These are phyloP conservation scores for Diplolepis rosae DNA, from an alignment of 2,888 invertebrate species.

Conservation along the genomic window DNA sequence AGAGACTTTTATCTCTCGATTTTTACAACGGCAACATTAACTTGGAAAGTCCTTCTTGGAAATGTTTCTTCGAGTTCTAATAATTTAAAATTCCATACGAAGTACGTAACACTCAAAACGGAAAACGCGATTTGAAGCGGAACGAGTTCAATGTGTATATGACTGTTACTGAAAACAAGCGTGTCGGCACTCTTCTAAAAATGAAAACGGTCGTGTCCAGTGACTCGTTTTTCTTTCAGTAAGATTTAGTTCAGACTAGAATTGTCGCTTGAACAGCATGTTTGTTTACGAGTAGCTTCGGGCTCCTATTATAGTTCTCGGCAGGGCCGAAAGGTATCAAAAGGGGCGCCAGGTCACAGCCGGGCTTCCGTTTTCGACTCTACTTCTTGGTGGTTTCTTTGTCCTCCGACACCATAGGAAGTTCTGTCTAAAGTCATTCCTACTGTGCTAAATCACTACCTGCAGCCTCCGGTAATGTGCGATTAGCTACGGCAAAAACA, in stretches of 20 bases:
- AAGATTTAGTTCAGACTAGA: slow-evolving; percentile 7
- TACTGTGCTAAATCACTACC: slow-evolving; percentile 32
- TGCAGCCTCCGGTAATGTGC: slow-evolving; percentile 21
- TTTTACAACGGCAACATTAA: slow-evolving; percentile 8
- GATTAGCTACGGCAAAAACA: slow-evolving; percentile 30
- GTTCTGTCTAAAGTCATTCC: slow-evolving; percentile 15
- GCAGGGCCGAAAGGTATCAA: slow-evolving; percentile 20
- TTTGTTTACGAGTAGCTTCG: slow-evolving; percentile 33
- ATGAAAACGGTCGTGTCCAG: background rate
- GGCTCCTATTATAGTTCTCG: slow-evolving; percentile 25
- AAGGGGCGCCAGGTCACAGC: slow-evolving; percentile 14
- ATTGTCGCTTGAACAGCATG: slow-evolving; percentile 24
- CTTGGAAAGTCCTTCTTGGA: slow-evolving; percentile 7
- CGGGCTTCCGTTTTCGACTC: slow-evolving; percentile 33
- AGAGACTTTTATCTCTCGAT: slow-evolving; percentile 10
- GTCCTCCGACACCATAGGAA: background rate
- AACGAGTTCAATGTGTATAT: slow-evolving; percentile 8
- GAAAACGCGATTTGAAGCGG: slow-evolving; percentile 28
- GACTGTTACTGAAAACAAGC: slow-evolving; percentile 6
- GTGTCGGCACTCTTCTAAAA: slow-evolving; percentile 24
- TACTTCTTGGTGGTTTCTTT: slow-evolving; percentile 15
- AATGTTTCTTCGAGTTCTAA: background rate
- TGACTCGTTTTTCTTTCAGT: slow-evolving; percentile 21
- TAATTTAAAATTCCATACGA: slow-evolving; percentile 1
- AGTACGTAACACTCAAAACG: background rate